Percentiles rank a stretch among this genome's conserved stretches.
phyloP scores from a whole-genome alignment of 1,140 invertebrate species.

The Drosophila nannoptera region DNA sequence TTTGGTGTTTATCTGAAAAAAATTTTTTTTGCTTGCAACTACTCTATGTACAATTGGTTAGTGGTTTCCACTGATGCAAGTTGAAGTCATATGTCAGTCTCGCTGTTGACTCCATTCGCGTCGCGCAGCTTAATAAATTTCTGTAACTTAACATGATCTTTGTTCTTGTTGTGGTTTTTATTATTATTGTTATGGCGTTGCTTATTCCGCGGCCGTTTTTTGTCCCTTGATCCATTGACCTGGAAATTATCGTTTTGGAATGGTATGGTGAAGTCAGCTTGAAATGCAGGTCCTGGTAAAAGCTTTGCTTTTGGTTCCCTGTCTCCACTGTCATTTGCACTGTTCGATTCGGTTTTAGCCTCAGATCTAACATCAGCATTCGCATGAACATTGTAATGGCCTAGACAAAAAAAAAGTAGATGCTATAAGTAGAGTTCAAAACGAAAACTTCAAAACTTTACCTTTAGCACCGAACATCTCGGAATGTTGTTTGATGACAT shows the following conservation, averaged over 20 bases:
- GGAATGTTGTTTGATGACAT: conserved; percentile 54
- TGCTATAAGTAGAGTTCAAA: not conserved
- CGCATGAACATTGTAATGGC: conserved; percentile 44
- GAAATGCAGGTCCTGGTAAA: conserved; percentile 53
- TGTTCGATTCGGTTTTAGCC: conserved; percentile 1
- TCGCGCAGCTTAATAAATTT: conserved; percentile 68
- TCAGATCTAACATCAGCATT: conserved; percentile 26
- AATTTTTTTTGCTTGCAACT: conserved; percentile 37
- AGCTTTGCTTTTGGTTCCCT: conserved; percentile 16
- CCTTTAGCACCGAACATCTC: conserved; percentile 70
- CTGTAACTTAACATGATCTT: conserved; percentile 54
- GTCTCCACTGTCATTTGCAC: conserved; percentile 8
- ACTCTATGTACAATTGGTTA: conserved; percentile 54
- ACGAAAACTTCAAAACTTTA: conserved; percentile 3
- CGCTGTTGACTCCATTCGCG: conserved; percentile 59
- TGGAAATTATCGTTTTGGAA: conserved; percentile 73
- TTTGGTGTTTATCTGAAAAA: conserved; percentile 17
- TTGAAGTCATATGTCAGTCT: conserved; percentile 75
- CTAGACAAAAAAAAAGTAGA: conserved; percentile 1
- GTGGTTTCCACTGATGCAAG: conserved; percentile 5
- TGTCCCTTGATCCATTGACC: conserved; percentile 57
- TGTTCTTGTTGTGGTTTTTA: conserved; percentile 57
- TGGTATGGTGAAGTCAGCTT: conserved; percentile 58
- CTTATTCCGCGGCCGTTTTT: conserved; percentile 45
- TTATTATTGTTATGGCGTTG: conserved; percentile 48